Base-by-base conservation (phyloP, 2,797 vertebrate genomes). In the Poeciliopsis infans region DNA sequence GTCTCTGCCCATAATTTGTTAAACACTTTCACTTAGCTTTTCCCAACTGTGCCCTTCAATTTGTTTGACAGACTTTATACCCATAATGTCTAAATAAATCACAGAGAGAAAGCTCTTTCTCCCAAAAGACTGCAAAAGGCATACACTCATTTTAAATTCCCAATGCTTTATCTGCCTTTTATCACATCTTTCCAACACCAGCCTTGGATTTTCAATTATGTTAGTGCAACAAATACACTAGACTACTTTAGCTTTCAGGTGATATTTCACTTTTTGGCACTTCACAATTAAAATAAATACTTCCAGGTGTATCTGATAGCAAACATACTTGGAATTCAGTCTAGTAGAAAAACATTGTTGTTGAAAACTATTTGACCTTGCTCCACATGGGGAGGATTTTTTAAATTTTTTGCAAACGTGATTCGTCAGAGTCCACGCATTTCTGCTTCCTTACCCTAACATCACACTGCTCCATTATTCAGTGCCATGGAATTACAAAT, bases 21-120 rank as follows among this genome's bases (percentile, higher is more conserved):
- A 82, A 93, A 92, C 82, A 87, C 64, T 87, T 88, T 83, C 31
- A 82, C 83, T 85, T 55, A 80, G 75, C 76, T 84, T 75, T 77
- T 82, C 89, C 86, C 89, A 87, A 88, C 70, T 84, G 88, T 86
- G 87, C 84, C 84, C 80, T 69, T 89, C 84, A 85, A 90, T 94
- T 92, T 87, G 85, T 90, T 79, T 91, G 87, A 91, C 87, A 90
- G 87, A 82, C 83, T 88, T 85, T 85, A 86, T 88, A 93, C 66
- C 55, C 82, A 45, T 55, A 39, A 78, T 74, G 79, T 92, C 80
- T 88, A 76, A 88, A 90, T 88, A 90, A 92, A 77, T 91, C 79
- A 86, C 53, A 4, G 61, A 83, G 49, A 79, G 33, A 80, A 79
- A 69, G 18, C 41, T 78, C 2, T 53, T 61, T 77, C 7, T 82